A percentile compares a stretch with the other conserved stretches of the same genome.
phyloP scores from a whole-genome alignment of 2,797 vertebrate species.

The Pangasius djambal region DNA sequence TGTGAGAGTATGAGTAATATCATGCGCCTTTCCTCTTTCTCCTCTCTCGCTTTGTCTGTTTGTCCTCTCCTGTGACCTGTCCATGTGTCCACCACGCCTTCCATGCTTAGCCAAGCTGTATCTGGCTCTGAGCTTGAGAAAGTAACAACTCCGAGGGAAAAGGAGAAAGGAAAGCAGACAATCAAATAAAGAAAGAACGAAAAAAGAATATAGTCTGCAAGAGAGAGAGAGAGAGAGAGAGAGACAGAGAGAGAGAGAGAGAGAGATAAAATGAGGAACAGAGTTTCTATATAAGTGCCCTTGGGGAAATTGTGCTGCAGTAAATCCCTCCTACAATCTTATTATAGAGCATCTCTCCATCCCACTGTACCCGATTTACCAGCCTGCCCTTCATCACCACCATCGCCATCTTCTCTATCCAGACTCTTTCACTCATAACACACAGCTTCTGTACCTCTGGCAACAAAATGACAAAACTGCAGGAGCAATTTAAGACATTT shows the following conservation, averaged over 20 bases:
- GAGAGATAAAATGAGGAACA: conserved; percentile 61
- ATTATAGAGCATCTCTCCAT: conserved; percentile 64
- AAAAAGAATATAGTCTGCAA: conserved; percentile 19
- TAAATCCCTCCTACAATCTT: conserved; percentile 79
- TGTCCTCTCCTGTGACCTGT: background rate
- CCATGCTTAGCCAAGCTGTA: background rate
- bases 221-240: conserved; percentile 4
- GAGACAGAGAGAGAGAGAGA: conserved; percentile 28
- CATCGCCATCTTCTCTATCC: conserved; percentile 13
- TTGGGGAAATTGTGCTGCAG: conserved; percentile 82
- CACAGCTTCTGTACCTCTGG: background rate
- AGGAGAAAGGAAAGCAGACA: conserved; percentile 1
- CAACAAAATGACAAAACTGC: conserved; percentile 26
- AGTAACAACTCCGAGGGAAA: conserved; percentile 32
- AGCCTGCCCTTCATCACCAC: conserved; percentile 20
- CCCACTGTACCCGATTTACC: conserved; percentile 25
- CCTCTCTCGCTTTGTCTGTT: background rate
- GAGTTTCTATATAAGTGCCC: conserved; percentile 80
- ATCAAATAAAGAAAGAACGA: background rate
- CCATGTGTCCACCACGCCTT: conserved; percentile 10
- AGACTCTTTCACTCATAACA: background rate
- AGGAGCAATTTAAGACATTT: conserved; percentile 38
- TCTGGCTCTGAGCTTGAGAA: conserved; percentile 27
- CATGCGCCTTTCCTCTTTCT: background rate
- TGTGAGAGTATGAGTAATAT: conserved; percentile 25